Base-by-base conservation (phyloP, 2,888 invertebrate genomes). In the Isotomurus palustris region DNA sequence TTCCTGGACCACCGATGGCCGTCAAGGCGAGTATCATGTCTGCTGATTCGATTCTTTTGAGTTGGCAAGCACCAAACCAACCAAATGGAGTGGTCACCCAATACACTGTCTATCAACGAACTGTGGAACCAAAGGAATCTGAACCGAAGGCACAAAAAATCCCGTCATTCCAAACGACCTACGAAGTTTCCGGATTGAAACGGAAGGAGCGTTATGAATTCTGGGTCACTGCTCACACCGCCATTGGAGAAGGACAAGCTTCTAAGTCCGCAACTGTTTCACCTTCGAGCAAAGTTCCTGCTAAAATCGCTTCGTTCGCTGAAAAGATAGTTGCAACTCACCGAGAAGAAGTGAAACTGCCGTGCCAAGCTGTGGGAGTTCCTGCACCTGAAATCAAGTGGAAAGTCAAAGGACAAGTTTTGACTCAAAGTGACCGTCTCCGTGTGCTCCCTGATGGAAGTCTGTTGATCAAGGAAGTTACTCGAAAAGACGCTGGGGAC, bases 11-110 rank as follows among this genome's bases (percentile, higher is more conserved):
- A 8, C 95, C 95, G 43, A 86, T 89, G 60, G 89, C 91, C 53
- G 88, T 95, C 4, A 95, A 95, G 77, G 91, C 94, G 17, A 78
- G 93, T 38, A 91, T 93, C 12, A 91, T 92, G 87, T 91, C 92
- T 53, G 82, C 84, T 22, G 91, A 90, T 74, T 88, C 92, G 4
- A 92, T 95, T 73, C 81, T 95, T 24, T 88, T 94, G 1, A 90
- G 92, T 53, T 53, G 21, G 27, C 14, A 60, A 50, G 88, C 91
- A 67, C 95, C 95, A 67, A 84, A 86, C 74, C 88, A 89, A 72
- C 91, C 92, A 50, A 95, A 95, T 74, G 96, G 96, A 35, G 84
- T 92, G 53, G 86, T 95, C 62, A 89, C 87, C 48, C 91, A 93
- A 75, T 96, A 95, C 78, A 91, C 89, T 24, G 88, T 95, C 21